Percentiles rank a stretch among this genome's conserved stretches.
phyloP scores from a whole-genome alignment of 2,888 invertebrate genomes.

The Charanyca ferruginea region DNA sequence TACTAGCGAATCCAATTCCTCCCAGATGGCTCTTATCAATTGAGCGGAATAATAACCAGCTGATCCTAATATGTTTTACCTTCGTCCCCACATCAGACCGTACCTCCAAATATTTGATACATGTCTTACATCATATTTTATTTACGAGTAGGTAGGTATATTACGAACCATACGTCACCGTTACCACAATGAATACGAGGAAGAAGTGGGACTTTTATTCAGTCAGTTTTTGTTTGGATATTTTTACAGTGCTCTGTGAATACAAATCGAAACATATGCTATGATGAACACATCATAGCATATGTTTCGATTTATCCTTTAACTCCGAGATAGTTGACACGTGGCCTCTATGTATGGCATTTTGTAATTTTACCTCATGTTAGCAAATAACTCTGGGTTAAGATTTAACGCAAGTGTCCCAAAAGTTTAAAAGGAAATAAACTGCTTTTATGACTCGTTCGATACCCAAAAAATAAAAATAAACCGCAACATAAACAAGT shows the following conservation, averaged over 20 bases:
- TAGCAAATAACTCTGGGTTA: no score
- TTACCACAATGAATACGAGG: constrained; percentile 10
- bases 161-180: constrained; percentile 29
- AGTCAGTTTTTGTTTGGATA: constrained; percentile 2
- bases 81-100: constrained; percentile 27
- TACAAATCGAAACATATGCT: no score
- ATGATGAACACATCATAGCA: no score
- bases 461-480: constrained; percentile 10
- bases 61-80: constrained; percentile 50
- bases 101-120: constrained; percentile 49
- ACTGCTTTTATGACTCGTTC: not conserved
- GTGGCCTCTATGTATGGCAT: no score
- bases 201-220: constrained; percentile 29
- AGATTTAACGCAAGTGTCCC: no score
- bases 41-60: constrained; percentile 53
- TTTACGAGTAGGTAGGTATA: constrained; percentile 36
- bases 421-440: not conserved
- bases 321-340: no score
- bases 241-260: not conserved
- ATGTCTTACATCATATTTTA: constrained; percentile 53
- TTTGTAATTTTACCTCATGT: no score
- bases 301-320: no score
- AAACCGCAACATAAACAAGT: constrained; percentile 6
- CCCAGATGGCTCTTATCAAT: constrained; percentile 44
- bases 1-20: constrained; percentile 44